Base-by-base conservation (phyloP, 2,888 invertebrate species). In the Crepidodera aurea region DNA sequence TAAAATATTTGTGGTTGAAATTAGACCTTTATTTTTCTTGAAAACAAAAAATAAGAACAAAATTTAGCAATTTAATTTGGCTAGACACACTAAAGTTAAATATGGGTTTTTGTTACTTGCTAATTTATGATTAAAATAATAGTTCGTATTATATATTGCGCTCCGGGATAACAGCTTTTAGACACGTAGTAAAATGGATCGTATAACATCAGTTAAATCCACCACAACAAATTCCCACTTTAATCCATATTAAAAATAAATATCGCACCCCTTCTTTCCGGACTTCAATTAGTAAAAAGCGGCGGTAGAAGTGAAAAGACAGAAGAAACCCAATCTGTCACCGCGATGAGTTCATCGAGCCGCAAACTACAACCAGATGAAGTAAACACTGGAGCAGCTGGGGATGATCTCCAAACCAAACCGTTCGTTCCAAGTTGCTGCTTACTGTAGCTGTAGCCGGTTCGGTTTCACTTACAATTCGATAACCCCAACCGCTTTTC, bases 311-410 rank as follows among this genome's bases (percentile, higher is more conserved):
- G 13, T 18, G 27, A 12, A 29, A 22, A 18, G 42, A 54, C 42
- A 18, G 5, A 57, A 57, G 56, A 60, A 54, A 42, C 46, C 40
- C 50, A 51, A 63, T 53, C 60, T 57, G 63, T 54, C 50, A 19
- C 62, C 39, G 40, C 51, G 62, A 65, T 53, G 48, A 62, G 48
- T 64, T 66, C 77, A 77, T 70, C 77, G 74, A 77, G 73, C 78
- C 78, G 78, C 77, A 77, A 79, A 79, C 77, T 78, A 73, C 75
- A 72, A 77, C 78, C 79, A 79, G 78, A 79, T 79, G 78, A 77
- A 78, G 77, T 76, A 79, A 79, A 79, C 77, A 79, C 73, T 76
- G 74, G 72, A 75, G 73, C 77, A 78, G 78, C 76, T 79, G 79
- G 75, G 74, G 62, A 64, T 59, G 64, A 66, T 66, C 65, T 63